phyloP scores from a whole-genome alignment of 2,888 invertebrate genomes.

The Drosophila affinis region DNA sequence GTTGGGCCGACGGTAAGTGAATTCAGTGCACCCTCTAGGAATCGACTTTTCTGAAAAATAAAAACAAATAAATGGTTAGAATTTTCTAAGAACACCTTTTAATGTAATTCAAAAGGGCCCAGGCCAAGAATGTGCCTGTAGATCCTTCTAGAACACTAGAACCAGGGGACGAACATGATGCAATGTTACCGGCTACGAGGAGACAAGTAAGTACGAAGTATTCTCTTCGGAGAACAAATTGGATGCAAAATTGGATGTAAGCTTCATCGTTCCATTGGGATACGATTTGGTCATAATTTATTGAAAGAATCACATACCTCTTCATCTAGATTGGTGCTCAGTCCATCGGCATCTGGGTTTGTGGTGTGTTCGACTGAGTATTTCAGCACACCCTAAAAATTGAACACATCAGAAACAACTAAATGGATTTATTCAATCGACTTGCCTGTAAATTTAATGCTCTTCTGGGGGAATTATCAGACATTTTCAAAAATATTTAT shows the following conservation, averaged over 20 bases:
- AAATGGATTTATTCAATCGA: background rate
- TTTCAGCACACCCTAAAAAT: conserved; percentile 35
- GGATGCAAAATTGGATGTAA: too few relatives aligned
- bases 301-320: conserved; percentile 25
- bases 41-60: conserved; percentile 36
- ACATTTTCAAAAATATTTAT: conserved; percentile 9
- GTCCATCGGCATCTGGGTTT: background rate
- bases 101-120: background rate
- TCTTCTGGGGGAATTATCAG: conserved; percentile 31
- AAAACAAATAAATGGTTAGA: background rate
- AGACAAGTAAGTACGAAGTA: too few relatives aligned
- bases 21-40: conserved; percentile 50
- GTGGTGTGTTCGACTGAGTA: conserved; percentile 32
- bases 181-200: background rate
- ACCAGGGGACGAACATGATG: background rate
- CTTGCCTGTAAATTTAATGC: conserved; percentile 28
- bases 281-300: background rate
- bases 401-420: too few relatives aligned
- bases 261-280: background rate
- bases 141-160: background rate
- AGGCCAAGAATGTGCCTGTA: background rate
- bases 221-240: background rate
- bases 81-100: background rate
- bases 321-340: conserved; percentile 15
- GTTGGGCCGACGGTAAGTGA: conserved; percentile 53